These are phyloP conservation scores for Pseudococcus longispinus DNA, from an alignment of 2,888 invertebrate genomes.

Conservation along the genomic window DNA sequence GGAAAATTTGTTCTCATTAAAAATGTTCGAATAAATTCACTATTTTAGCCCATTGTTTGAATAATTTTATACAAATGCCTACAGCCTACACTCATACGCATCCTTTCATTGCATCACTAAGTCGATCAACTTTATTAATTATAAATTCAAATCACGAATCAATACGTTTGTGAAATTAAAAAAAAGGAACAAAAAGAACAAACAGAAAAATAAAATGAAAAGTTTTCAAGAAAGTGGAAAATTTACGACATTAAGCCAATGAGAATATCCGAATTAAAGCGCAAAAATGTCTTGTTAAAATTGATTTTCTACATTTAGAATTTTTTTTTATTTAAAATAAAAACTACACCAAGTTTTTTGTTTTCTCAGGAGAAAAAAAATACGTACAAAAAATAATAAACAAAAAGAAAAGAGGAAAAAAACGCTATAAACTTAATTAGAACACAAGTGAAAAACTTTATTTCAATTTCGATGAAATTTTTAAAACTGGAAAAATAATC, in stretches of 20 bases:
- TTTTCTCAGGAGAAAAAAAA: background rate
- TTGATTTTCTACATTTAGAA: background rate
- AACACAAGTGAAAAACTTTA: background rate
- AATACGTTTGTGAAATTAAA: background rate
- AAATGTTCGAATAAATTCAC: background rate
- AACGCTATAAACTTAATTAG: background rate
- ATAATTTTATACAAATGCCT: background rate
- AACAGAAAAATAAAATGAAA: background rate
- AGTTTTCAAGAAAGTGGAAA: background rate
- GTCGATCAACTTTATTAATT: background rate
- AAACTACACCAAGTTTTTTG: background rate
- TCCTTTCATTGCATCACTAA: background rate
- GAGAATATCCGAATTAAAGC: background rate
- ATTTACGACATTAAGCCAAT: background rate
- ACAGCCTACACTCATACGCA: background rate
- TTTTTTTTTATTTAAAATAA: background rate
- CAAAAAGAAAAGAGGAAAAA: background rate
- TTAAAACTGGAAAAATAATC: conserved; percentile 15
- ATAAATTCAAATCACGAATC: background rate
- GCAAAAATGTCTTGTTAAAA: background rate
- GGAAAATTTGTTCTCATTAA: background rate
- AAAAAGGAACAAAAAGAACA: background rate
- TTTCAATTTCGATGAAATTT: background rate
- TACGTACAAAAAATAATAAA: background rate
- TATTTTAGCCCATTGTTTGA: background rate